Percentiles rank a stretch among this genome's conserved stretches.
These are phyloP conservation scores for Oreonectes daqikongensis DNA, from an alignment of 2,797 vertebrate genomes.

Conservation along the genomic window DNA sequence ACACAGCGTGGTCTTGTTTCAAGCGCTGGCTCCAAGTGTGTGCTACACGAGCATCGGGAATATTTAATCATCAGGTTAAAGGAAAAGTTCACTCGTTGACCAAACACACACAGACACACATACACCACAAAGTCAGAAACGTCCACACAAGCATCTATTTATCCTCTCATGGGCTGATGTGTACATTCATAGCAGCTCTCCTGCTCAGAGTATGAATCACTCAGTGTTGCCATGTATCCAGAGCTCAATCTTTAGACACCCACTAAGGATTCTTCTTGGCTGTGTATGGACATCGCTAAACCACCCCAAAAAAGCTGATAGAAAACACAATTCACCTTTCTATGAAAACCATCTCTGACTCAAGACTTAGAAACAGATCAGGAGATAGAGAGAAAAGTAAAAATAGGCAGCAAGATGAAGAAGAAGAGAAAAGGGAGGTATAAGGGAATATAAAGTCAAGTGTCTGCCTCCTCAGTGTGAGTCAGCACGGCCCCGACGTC, in stretches of 20 bases:
- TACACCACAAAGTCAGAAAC: background rate
- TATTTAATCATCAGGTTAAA: slow-evolving; percentile 28
- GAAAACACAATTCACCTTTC: slow-evolving; percentile 30
- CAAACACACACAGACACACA: slow-evolving; percentile 22
- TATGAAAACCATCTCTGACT: slow-evolving; percentile 12
- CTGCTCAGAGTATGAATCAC: slow-evolving; percentile 31
- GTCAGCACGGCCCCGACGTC: slow-evolving; percentile 54
- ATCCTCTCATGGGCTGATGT: slow-evolving; percentile 32
- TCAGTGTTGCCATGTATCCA: slow-evolving; percentile 12
- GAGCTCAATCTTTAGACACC: slow-evolving; percentile 33
- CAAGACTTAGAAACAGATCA: slow-evolving; percentile 19
- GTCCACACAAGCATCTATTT: slow-evolving; percentile 38
- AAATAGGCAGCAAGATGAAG: slow-evolving; percentile 41
- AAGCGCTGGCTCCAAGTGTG: slow-evolving; percentile 11
- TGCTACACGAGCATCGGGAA: slow-evolving; percentile 15
- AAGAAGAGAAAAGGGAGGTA: slow-evolving; percentile 24
- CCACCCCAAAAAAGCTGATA: background rate
- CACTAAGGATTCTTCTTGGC: slow-evolving; percentile 18
- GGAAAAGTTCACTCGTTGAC: slow-evolving; percentile 14
- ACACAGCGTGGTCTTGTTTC: slow-evolving; percentile 35
- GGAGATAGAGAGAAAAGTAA: slow-evolving; percentile 25
- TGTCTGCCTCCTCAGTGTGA: slow-evolving; percentile 47
- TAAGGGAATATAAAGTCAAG: slow-evolving; percentile 50
- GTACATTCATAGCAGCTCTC: slow-evolving; percentile 23
- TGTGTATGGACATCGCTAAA: slow-evolving; percentile 27